Conservation (phyloP, 2,113 vertebrate genomes). For the Ophthalmolycus amberensis region DNA sequence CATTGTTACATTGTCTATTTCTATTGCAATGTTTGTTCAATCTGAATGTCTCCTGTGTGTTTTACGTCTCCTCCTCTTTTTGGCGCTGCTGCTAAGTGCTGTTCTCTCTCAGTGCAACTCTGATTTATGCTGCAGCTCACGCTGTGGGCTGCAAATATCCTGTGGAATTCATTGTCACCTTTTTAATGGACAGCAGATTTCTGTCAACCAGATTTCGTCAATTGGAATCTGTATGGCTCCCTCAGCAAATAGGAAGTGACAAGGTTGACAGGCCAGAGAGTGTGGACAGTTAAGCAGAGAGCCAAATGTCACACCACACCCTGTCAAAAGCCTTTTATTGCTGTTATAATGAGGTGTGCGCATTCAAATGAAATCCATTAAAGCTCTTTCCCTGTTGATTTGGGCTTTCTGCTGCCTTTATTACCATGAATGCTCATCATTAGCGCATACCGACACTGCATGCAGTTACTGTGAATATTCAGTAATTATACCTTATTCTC, state of each 20-base stretch:
- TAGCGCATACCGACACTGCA: constrained; percentile 28
- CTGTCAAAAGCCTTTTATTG: constrained; percentile 75
- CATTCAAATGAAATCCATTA: constrained; percentile 75
- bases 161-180: constrained; percentile 69
- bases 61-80: constrained; percentile 39
- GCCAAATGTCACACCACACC: constrained; percentile 70
- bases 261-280: constrained; percentile 73
- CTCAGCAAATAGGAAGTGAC: constrained; percentile 81
- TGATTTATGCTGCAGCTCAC: constrained; percentile 43
- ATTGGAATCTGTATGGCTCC: constrained; percentile 61
- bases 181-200: constrained; percentile 77
- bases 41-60: constrained; percentile 50
- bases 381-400: constrained; percentile 53
- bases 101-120: constrained; percentile 30
- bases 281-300: constrained; percentile 73
- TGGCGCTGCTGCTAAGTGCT: constrained; percentile 17
- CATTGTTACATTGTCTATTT: constrained; percentile 63
- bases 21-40: constrained; percentile 56
- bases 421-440: constrained; percentile 60
- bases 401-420: constrained; percentile 58
- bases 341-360: constrained; percentile 76
- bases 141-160: constrained; percentile 55
- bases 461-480: constrained; percentile 33
- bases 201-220: constrained; percentile 74
- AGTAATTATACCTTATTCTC: constrained; percentile 45